Conservation (phyloP, 2,888 invertebrate genomes). For the Myathropa florea region DNA sequence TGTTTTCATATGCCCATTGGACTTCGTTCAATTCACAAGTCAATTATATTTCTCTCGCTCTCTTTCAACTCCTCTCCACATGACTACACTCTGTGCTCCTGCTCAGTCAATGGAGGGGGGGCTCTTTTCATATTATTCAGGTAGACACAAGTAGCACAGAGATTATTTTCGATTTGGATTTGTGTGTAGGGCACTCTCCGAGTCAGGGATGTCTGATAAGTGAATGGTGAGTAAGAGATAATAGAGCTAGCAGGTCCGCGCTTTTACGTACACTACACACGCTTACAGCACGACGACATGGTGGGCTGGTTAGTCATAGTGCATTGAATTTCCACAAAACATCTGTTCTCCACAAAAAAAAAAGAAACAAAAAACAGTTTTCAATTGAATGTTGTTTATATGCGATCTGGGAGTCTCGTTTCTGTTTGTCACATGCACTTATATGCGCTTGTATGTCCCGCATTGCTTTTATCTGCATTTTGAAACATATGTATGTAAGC, state of each 20-base stretch:
- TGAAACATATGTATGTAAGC: neutral
- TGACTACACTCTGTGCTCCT: conserved; percentile 10
- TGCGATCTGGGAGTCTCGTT: neutral
- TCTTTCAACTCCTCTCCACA: neutral
- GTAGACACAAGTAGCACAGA: conserved; percentile 46
- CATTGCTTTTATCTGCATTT: neutral
- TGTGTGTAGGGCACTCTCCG: neutral
- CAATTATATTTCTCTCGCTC: conserved; percentile 23
- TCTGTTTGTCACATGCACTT: too few species aligned
- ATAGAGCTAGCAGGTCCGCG: conserved; percentile 21
- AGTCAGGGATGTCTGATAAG: conserved; percentile 57
- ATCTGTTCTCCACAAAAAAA: conserved; percentile 27
- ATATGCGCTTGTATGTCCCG: neutral
- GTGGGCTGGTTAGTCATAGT: conserved; percentile 43
- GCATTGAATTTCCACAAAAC: conserved; percentile 26
- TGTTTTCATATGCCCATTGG: conserved; percentile 25
- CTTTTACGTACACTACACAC: conserved; percentile 24
- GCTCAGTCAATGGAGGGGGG: conserved; percentile 49
- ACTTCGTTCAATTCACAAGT: conserved; percentile 34
- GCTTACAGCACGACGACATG: too few species aligned
- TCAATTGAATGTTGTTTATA: neutral
- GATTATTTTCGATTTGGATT: neutral
- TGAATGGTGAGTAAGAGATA: conserved; percentile 25
- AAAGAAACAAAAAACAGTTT: neutral
- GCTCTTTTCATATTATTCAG: conserved; percentile 49